A percentile compares a stretch with the other conserved stretches of the same genome.
Evolutionary conservation across 1,140 invertebrate genomes (phyloP).

Genomic region (Pygmarrhopalites habei): DNA sequence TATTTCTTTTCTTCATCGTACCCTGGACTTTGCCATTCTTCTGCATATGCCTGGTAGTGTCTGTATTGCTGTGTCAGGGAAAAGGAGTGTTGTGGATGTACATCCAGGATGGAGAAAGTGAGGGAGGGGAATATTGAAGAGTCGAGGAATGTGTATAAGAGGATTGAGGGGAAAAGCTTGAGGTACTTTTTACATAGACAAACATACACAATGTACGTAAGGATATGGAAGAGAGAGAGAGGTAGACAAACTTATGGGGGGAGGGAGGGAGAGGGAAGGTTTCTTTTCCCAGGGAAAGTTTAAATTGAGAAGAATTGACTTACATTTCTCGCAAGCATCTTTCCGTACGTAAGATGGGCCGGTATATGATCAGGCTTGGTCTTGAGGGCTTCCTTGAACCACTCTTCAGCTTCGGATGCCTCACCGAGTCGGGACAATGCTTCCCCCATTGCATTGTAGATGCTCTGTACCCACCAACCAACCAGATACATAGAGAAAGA

Average conservation of each 20-base stretch:
- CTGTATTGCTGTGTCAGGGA: no score
- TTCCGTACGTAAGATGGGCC: conserved; percentile 83
- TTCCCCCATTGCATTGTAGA: conserved; percentile 81
- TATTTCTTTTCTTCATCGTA: no score
- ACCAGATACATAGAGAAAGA: conserved; percentile 8
- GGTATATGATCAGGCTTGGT: conserved; percentile 78
- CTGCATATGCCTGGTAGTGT: no score
- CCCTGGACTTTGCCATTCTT: no score
- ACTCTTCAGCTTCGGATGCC: conserved; percentile 70
- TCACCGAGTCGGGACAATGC: conserved; percentile 71
- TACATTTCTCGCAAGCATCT: conserved; percentile 81
- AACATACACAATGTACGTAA: no score
- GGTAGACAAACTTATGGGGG: background rate
- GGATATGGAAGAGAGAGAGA: background rate
- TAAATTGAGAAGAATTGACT: conserved; percentile 44
- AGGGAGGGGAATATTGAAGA: no score
- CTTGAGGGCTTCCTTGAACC: conserved; percentile 70
- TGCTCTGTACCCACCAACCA: conserved; percentile 50
- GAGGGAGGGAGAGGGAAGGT: background rate
- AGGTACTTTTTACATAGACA: no score
- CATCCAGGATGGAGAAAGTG: no score
- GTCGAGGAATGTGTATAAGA: no score
- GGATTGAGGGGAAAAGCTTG: background rate
- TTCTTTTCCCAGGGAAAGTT: no score
- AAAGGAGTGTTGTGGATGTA: no score